A percentile compares a stretch with the other conserved stretches of the same genome.
Conservation (phyloP, 2,888 invertebrate genomes). For the Cryptus viduatorius region DNA sequence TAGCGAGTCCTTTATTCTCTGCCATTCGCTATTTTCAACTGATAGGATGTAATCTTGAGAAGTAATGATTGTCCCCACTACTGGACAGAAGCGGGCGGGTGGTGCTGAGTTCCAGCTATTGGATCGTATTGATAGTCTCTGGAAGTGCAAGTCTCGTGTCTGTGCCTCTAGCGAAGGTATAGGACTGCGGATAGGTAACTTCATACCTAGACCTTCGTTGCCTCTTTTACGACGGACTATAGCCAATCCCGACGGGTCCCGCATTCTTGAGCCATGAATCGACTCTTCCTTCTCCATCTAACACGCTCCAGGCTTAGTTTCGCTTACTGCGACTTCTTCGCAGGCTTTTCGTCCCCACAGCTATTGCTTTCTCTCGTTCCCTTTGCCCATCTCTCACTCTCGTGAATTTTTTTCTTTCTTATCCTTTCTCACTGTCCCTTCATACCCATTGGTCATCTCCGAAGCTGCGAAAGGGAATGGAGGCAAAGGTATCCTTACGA, state of each 20-base stretch:
- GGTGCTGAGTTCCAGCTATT: no score
- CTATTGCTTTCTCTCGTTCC: constrained; percentile 23
- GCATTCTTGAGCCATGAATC: constrained; percentile 61
- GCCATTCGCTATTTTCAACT: no score
- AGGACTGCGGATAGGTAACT: constrained; percentile 9
- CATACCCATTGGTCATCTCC: constrained; percentile 9
- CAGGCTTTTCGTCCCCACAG: constrained; percentile 23
- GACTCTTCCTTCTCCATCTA: constrained; percentile 37
- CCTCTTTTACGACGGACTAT: constrained; percentile 45
- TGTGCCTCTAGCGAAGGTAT: background rate
- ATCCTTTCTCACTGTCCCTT: background rate
- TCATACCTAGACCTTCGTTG: constrained; percentile 38
- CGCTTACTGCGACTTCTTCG: background rate
- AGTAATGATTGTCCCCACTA: no score
- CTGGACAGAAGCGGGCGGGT: no score
- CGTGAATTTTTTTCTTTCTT: constrained; percentile 1
- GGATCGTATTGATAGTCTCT: no score
- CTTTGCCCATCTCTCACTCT: constrained; percentile 1
- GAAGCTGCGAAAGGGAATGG: background rate
- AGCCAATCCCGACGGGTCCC: constrained; percentile 42
- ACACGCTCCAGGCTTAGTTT: constrained; percentile 34
- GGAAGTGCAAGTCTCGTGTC: background rate
- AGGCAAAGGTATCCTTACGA: constrained; percentile 1
- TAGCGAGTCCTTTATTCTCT: no score
- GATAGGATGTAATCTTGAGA: no score